phyloP scores from a whole-genome alignment of 1,140 invertebrate species.

The Solenopsis invicta region DNA sequence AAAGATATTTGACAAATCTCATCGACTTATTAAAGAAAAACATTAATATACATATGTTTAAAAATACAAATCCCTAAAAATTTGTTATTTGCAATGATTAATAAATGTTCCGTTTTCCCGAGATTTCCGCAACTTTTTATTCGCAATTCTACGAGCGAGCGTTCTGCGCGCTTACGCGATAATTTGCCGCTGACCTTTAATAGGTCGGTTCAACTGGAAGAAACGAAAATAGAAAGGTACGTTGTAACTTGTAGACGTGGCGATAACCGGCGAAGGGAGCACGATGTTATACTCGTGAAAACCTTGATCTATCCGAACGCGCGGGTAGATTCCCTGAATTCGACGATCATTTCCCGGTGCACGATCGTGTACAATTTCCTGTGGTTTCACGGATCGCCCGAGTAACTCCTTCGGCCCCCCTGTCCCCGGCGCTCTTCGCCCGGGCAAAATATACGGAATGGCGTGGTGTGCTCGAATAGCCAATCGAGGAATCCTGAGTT shows the following conservation, averaged over 20 bases:
- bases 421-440: slow-evolving; percentile 17
- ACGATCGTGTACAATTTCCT: slow-evolving; percentile 71
- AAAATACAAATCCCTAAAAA: not conserved
- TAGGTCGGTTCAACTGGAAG: slow-evolving; percentile 48
- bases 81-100: not conserved
- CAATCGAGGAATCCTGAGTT: slow-evolving; percentile 65
- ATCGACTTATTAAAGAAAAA: not conserved
- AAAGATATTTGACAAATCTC: not conserved
- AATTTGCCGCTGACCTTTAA: slow-evolving; percentile 52
- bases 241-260: slow-evolving; percentile 25
- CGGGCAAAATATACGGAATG: slow-evolving; percentile 32
- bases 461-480: slow-evolving; percentile 42
- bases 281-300: slow-evolving; percentile 35
- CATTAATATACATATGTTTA: not conserved
- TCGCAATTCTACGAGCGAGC: not conserved
- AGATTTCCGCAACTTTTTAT: not conserved
- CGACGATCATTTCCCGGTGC: slow-evolving; percentile 64
- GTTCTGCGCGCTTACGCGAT: slow-evolving; percentile 8
- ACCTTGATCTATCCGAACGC: slow-evolving; percentile 39
- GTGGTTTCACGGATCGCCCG: slow-evolving; percentile 67
- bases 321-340: slow-evolving; percentile 53
- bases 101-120: not conserved
- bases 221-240: slow-evolving; percentile 42
- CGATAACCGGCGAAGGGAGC: not conserved
- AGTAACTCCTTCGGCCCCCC: slow-evolving; percentile 61